phyloP scores from a whole-genome alignment of 2,888 invertebrate genomes.

The Seira musarum region DNA sequence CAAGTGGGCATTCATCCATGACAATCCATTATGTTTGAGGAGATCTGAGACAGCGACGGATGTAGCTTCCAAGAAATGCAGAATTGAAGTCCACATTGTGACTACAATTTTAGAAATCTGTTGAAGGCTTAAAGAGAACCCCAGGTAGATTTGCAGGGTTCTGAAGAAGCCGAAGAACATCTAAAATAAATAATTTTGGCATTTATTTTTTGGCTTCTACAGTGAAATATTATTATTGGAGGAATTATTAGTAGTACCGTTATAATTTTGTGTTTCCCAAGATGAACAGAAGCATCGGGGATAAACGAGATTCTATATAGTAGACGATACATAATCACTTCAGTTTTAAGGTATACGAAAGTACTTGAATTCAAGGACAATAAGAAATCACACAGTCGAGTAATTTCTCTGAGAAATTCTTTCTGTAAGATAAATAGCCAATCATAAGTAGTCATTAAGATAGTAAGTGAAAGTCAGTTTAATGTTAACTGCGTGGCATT shows the following conservation, averaged over 20 bases:
- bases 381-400: slow-evolving; percentile 16
- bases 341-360: slow-evolving; percentile 42
- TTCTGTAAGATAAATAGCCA: too few species aligned
- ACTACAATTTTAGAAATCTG: slow-evolving; percentile 38
- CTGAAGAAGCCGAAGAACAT: slow-evolving; percentile 38
- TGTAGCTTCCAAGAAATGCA: slow-evolving; percentile 4
- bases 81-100: slow-evolving; percentile 27
- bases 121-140: slow-evolving; percentile 18
- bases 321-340: slow-evolving; percentile 27
- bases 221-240: too few species aligned
- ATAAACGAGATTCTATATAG: slow-evolving; percentile 25
- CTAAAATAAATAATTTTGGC: slow-evolving; percentile 18
- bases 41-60: slow-evolving; percentile 22
- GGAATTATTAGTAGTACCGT: slow-evolving; percentile 9
- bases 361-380: not conserved
- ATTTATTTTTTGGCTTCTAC: too few species aligned
- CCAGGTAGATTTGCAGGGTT: slow-evolving; percentile 39
- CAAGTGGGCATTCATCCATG: slow-evolving; percentile 40
- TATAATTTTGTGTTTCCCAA: not conserved
- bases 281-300: not conserved
- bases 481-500: too few species aligned
- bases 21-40: slow-evolving; percentile 23
- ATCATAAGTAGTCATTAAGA: too few species aligned
- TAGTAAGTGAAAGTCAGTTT: too few species aligned
- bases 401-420: slow-evolving; percentile 18